phyloP scores from a whole-genome alignment of 2,888 invertebrate genomes.

The Melangyna quadrimaculata region DNA sequence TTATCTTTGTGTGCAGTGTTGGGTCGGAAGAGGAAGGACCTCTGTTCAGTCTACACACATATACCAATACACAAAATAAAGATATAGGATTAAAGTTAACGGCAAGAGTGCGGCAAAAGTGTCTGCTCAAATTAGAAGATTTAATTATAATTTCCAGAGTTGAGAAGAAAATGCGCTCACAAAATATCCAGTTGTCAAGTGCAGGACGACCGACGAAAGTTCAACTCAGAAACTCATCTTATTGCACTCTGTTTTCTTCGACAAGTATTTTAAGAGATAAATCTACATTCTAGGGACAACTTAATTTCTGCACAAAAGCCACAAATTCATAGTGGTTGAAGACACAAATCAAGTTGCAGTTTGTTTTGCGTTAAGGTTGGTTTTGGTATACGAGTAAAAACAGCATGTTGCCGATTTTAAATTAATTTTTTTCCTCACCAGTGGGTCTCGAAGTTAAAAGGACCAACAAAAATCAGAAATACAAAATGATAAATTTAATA shows the following conservation, averaged over 20 bases:
- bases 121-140: constrained; percentile 57
- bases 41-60: too few species aligned
- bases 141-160: constrained; percentile 49
- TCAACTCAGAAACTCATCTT: background rate
- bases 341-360: background rate
- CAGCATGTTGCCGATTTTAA: background rate
- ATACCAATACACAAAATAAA: background rate
- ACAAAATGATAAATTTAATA: constrained; percentile 28
- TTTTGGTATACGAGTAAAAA: too few species aligned
- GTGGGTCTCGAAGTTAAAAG: background rate
- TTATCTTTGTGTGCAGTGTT: constrained; percentile 33
- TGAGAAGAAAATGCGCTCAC: constrained; percentile 16
- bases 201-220: constrained; percentile 14
- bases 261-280: background rate
- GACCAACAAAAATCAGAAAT: background rate
- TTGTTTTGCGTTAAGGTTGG: background rate
- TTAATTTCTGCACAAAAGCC: constrained; percentile 19
- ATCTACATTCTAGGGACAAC: background rate
- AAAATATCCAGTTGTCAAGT: constrained; percentile 51
- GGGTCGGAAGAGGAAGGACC: constrained; percentile 36
- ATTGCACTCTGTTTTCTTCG: background rate
- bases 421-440: background rate
- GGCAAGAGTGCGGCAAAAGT: constrained; percentile 50
- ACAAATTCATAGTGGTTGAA: constrained; percentile 10
- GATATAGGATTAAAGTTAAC: constrained; percentile 43